These are phyloP conservation scores for Pao palembangensis DNA, from an alignment of 2,113 vertebrate genomes.

Conservation along the genomic window DNA sequence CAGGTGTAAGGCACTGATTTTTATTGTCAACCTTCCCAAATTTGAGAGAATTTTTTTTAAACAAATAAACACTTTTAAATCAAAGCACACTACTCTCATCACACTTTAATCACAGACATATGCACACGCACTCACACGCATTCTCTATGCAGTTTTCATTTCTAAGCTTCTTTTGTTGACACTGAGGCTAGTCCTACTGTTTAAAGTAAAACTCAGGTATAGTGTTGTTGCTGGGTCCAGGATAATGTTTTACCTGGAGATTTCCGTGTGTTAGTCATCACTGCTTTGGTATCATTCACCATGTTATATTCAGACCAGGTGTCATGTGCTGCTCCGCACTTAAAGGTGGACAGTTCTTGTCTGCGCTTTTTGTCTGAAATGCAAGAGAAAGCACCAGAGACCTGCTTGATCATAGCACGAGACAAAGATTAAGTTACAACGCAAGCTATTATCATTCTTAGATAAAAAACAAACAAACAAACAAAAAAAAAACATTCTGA, in stretches of 20 bases:
- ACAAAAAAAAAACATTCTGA: not conserved
- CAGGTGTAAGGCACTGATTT: constrained; percentile 77
- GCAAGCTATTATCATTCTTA: constrained; percentile 41
- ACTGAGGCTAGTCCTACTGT: constrained; percentile 71
- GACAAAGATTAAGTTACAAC: constrained; percentile 36
- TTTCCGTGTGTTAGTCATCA: constrained; percentile 69
- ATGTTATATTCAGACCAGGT: constrained; percentile 51
- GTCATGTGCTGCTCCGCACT: constrained; percentile 18
- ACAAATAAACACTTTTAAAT: constrained; percentile 49
- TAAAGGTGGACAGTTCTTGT: constrained; percentile 13
- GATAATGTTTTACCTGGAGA: constrained; percentile 75
- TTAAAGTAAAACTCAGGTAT: constrained; percentile 77
- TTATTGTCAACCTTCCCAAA: constrained; percentile 49
- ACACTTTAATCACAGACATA: constrained; percentile 30
- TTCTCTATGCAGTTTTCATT: constrained; percentile 41
- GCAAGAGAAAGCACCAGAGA: constrained; percentile 48
- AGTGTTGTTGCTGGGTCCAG: constrained; percentile 81
- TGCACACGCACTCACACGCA: constrained; percentile 7
- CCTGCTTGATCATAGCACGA: constrained; percentile 44
- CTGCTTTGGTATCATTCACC: constrained; percentile 74
- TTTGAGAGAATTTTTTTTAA: constrained; percentile 47
- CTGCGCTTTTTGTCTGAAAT: constrained; percentile 14
- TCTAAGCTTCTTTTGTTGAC: constrained; percentile 65
- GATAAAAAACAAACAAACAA: not conserved
- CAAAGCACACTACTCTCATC: constrained; percentile 42